Conservation (phyloP, 2,888 invertebrate genomes). For the Adelognathus sp. region DNA sequence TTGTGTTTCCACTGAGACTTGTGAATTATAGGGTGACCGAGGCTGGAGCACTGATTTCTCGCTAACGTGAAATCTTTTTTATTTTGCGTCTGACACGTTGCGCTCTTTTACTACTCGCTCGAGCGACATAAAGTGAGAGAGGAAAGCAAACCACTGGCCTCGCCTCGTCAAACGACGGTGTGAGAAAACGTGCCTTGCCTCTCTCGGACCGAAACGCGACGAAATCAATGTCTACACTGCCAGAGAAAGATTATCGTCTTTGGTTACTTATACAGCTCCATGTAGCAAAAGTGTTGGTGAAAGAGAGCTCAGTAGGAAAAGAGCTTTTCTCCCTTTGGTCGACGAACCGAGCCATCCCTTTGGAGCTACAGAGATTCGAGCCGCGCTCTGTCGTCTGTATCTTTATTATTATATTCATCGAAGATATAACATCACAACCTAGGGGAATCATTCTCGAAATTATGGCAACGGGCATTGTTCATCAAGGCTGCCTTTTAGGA, state of each 20-base stretch:
- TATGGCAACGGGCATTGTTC: too few species aligned
- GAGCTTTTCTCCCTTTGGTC: background rate
- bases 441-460: too few species aligned
- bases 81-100: conserved; percentile 43
- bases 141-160: background rate
- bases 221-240: conserved; percentile 37
- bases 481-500: too few species aligned
- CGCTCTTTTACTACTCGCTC: conserved; percentile 39
- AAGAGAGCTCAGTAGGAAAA: background rate
- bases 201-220: conserved; percentile 2
- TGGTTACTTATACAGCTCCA: background rate
- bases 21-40: background rate
- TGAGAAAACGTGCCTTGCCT: conserved; percentile 46
- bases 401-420: background rate
- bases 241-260: conserved; percentile 38
- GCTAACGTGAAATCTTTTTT: conserved; percentile 16
- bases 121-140: too few species aligned
- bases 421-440: background rate
- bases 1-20: background rate
- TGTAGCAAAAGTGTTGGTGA: background rate
- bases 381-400: background rate
- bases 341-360: background rate
- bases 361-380: background rate
- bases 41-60: background rate
- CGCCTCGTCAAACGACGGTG: conserved; percentile 4